These are phyloP conservation scores for Rotaria magnacalcarata DNA, from an alignment of 2,888 invertebrate genomes.

Conservation along the genomic window DNA sequence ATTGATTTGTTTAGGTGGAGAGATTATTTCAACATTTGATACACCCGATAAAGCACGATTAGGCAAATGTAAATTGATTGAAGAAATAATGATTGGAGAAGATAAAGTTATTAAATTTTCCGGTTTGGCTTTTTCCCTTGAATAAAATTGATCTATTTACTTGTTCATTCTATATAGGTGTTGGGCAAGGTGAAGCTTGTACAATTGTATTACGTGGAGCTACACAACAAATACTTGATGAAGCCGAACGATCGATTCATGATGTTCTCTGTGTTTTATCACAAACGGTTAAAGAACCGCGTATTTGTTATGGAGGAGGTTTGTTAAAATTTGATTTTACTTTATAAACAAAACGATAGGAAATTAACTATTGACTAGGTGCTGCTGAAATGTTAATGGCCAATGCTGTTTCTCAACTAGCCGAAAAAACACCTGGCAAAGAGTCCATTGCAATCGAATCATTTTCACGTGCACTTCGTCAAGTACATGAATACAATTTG, in stretches of 20 bases:
- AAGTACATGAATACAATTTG: background rate
- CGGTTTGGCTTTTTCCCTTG: constrained; percentile 55
- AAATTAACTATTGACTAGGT: background rate
- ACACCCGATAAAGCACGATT: constrained; percentile 82
- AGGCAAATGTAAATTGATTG: constrained; percentile 87
- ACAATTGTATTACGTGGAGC: constrained; percentile 93
- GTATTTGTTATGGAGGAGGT: constrained; percentile 85
- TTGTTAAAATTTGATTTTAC: background rate
- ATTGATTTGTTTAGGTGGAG: constrained; percentile 64
- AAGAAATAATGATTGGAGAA: constrained; percentile 97
- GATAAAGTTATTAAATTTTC: constrained; percentile 88
- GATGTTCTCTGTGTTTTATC: constrained; percentile 94
- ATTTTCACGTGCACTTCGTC: constrained; percentile 76
- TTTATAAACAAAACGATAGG: background rate
- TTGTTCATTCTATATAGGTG: constrained; percentile 61
- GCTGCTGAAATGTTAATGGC: constrained; percentile 90
- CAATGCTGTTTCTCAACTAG: constrained; percentile 76
- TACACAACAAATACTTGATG: constrained; percentile 94
- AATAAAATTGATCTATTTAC: constrained; percentile 31
- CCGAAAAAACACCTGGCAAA: constrained; percentile 84
- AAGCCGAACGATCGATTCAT: constrained; percentile 93
- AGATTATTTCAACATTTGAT: constrained; percentile 96
- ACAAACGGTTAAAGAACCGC: constrained; percentile 86
- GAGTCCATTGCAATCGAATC: constrained; percentile 94
- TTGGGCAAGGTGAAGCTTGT: constrained; percentile 91